phyloP scores from a whole-genome alignment of 1,140 invertebrate species.

The Campoletis sonorensis region DNA sequence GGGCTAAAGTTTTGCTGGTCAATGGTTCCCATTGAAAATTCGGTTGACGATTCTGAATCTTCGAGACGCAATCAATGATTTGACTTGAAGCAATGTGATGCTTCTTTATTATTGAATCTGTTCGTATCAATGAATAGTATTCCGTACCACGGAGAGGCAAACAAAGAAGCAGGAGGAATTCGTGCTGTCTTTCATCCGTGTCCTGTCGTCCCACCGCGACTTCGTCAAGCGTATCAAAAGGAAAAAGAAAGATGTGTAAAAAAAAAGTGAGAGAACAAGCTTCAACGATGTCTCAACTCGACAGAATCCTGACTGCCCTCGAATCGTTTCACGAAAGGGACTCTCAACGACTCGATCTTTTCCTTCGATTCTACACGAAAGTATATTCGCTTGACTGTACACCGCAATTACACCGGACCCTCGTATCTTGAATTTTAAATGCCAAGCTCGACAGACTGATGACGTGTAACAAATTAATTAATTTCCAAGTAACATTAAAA shows the following conservation, averaged over 20 bases:
- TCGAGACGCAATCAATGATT: not conserved
- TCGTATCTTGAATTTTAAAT: slow-evolving; percentile 21
- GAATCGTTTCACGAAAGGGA: slow-evolving; percentile 61
- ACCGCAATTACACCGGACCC: slow-evolving; percentile 18
- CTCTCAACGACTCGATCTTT: slow-evolving; percentile 32
- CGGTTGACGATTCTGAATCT: slow-evolving; percentile 30
- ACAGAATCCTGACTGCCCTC: slow-evolving; percentile 35
- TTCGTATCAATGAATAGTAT: slow-evolving; percentile 28
- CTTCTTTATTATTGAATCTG: not conserved
- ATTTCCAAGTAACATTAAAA: too few species aligned
- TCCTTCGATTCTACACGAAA: not conserved
- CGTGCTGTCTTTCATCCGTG: slow-evolving; percentile 59
- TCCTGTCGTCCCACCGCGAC: slow-evolving; percentile 51
- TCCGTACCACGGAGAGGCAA: slow-evolving; percentile 21
- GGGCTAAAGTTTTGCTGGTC: slow-evolving; percentile 53
- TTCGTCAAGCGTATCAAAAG: slow-evolving; percentile 63
- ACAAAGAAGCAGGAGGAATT: slow-evolving; percentile 18
- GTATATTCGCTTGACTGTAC: not conserved
- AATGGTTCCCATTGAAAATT: slow-evolving; percentile 53
- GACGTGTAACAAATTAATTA: too few species aligned
- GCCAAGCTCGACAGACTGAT: too few species aligned
- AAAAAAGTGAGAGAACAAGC: not conserved
- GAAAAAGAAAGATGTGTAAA: not conserved
- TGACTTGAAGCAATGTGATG: not conserved
- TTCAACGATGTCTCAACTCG: slow-evolving; percentile 64